phyloP scores from a whole-genome alignment of 2,888 invertebrate species.

The Agriotes lineatus region DNA sequence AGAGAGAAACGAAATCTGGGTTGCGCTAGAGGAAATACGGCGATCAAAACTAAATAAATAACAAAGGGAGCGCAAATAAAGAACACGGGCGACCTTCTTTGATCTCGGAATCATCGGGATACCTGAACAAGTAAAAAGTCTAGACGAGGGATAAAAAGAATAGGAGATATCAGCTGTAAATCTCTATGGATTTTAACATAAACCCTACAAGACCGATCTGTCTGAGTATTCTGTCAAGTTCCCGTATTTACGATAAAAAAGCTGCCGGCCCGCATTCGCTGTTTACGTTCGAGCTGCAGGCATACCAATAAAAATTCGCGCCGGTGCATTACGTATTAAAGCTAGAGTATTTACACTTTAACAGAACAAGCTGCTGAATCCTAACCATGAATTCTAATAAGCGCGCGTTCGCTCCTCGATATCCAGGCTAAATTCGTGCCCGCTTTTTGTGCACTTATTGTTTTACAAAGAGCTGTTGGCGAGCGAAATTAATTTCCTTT shows the following conservation, averaged over 20 bases:
- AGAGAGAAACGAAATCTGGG: background rate
- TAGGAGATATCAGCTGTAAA: slow-evolving; percentile 43
- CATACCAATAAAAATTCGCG: slow-evolving; percentile 9
- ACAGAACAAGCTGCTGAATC: slow-evolving; percentile 28
- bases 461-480: slow-evolving; percentile 2
- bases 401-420: slow-evolving; percentile 24
- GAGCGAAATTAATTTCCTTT: slow-evolving; percentile 10
- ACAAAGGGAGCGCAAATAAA: slow-evolving; percentile 21
- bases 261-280: background rate
- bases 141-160: slow-evolving; percentile 38
- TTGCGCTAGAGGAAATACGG: slow-evolving; percentile 1
- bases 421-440: background rate
- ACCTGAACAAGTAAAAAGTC: slow-evolving; percentile 41
- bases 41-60: slow-evolving; percentile 33
- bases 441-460: slow-evolving; percentile 16
- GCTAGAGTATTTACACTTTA: slow-evolving; percentile 30
- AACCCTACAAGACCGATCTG: slow-evolving; percentile 45
- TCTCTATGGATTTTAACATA: slow-evolving; percentile 44
- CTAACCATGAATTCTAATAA: slow-evolving; percentile 33
- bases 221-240: slow-evolving; percentile 45
- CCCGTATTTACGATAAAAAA: slow-evolving; percentile 34
- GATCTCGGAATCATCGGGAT: slow-evolving; percentile 35
- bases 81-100: slow-evolving; percentile 21
- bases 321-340: slow-evolving; percentile 28
- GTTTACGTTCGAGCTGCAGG: background rate